Conservation (phyloP, 64 coral and sea anemone species). For the Porites lutea region DNA sequence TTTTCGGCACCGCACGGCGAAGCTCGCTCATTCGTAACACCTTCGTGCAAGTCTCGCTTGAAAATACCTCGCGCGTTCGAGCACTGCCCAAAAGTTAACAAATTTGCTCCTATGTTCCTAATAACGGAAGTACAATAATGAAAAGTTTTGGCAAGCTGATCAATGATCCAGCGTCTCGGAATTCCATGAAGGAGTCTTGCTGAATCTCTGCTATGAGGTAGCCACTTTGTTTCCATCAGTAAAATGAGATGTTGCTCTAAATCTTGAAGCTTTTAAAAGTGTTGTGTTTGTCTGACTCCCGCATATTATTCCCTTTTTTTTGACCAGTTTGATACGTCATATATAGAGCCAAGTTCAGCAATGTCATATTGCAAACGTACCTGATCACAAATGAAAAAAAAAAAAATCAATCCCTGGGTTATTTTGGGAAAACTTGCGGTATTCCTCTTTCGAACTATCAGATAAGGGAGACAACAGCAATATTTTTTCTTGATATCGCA, state of each 20-base stretch:
- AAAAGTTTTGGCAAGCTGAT: slow-evolving; percentile 11
- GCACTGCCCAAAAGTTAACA: not conserved
- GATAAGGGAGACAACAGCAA: not conserved
- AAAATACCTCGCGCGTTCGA: not conserved
- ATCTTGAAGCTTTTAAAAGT: no score
- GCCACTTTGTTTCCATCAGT: no score
- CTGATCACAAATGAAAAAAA: no score
- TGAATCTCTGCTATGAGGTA: no score
- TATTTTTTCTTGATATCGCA: not conserved
- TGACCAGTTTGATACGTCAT: no score
- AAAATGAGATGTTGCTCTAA: no score
- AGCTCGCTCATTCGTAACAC: not conserved
- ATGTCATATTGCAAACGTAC: no score
- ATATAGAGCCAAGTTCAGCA: no score
- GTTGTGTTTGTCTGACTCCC: no score
- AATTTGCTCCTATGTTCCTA: not conserved
- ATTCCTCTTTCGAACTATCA: not conserved
- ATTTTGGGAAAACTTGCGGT: slow-evolving; percentile 12
- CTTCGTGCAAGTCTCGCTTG: not conserved
- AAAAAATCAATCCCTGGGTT: not conserved
- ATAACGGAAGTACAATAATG: not conserved
- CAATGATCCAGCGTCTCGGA: not conserved
- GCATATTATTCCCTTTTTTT: no score
- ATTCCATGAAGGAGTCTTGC: not conserved
- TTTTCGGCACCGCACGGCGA: not conserved